Conservation (phyloP, 1,140 invertebrate genomes). For the Drosophila kikkawai region DNA sequence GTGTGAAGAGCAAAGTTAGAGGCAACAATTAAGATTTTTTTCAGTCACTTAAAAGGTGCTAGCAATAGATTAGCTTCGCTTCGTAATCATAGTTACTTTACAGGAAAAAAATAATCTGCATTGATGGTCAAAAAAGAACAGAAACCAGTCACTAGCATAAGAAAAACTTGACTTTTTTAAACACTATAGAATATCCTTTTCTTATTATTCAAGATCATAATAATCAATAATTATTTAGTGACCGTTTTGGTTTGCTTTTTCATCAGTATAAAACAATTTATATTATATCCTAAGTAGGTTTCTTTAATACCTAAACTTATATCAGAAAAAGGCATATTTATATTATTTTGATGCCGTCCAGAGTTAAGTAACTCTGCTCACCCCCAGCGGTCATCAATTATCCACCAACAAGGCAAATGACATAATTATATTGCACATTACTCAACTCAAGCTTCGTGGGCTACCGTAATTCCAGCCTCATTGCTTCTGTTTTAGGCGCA, state of each 20-base stretch:
- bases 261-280: too few relatives aligned
- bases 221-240: too few relatives aligned
- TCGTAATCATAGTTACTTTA: background rate
- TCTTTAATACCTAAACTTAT: background rate
- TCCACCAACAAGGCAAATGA: slow-evolving; percentile 41
- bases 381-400: slow-evolving; percentile 31
- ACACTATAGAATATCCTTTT: too few relatives aligned
- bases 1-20: slow-evolving; percentile 40
- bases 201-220: too few relatives aligned
- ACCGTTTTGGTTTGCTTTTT: too few relatives aligned
- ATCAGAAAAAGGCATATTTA: background rate
- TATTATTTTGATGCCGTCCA: background rate
- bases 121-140: background rate
- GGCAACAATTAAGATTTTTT: slow-evolving; percentile 21
- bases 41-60: slow-evolving; percentile 10
- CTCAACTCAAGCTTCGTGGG: slow-evolving; percentile 59
- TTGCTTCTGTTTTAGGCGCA: slow-evolving; percentile 71
- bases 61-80: slow-evolving; percentile 3
- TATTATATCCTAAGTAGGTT: too few relatives aligned
- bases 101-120: background rate
- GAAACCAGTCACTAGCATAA: background rate
- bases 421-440: slow-evolving; percentile 63
- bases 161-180: too few relatives aligned
- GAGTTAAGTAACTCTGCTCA: background rate
- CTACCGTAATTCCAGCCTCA: slow-evolving; percentile 39